Evolutionary conservation across 2,888 invertebrate species (phyloP).

Genomic region (Proisotoma minuta): DNA sequence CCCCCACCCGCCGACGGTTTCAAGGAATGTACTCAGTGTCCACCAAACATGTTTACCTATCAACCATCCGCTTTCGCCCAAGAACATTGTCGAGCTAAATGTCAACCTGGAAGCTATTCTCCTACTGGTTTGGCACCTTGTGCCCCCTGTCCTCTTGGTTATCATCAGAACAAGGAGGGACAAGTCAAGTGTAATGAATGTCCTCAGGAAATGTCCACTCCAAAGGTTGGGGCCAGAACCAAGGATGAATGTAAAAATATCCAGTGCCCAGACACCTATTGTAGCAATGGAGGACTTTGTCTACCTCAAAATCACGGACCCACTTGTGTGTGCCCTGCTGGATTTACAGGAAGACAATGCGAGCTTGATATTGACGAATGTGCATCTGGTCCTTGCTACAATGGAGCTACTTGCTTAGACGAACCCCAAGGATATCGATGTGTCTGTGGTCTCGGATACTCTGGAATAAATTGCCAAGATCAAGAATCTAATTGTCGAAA

Average conservation of each 20-base stretch:
- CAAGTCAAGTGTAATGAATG: constrained; percentile 84
- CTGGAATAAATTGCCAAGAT: constrained; percentile 91
- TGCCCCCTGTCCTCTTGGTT: constrained; percentile 84
- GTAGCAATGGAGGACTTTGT: constrained; percentile 86
- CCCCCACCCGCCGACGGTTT: constrained; percentile 85
- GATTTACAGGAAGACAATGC: constrained; percentile 74
- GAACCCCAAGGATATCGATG: constrained; percentile 88
- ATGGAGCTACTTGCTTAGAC: constrained; percentile 86
- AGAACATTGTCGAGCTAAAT: constrained; percentile 79
- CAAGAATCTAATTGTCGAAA: constrained; percentile 82
- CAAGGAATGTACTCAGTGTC: constrained; percentile 89
- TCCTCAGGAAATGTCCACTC: constrained; percentile 82
- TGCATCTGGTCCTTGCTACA: constrained; percentile 87
- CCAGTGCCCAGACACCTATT: constrained; percentile 79
- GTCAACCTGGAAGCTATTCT: constrained; percentile 83
- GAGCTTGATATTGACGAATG: constrained; percentile 95
- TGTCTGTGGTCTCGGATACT: constrained; percentile 75
- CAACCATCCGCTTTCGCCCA: constrained; percentile 82
- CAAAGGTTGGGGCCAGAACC: constrained; percentile 70
- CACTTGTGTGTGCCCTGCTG: constrained; percentile 78
- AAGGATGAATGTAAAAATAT: constrained; percentile 82
- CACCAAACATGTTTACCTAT: constrained; percentile 81
- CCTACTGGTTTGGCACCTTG: constrained; percentile 90
- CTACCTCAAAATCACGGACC: constrained; percentile 69
- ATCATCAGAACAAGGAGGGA: constrained; percentile 65